These are phyloP conservation scores for Euthynnus affinis DNA, from an alignment of 2,797 vertebrate species.

Conservation along the genomic window DNA sequence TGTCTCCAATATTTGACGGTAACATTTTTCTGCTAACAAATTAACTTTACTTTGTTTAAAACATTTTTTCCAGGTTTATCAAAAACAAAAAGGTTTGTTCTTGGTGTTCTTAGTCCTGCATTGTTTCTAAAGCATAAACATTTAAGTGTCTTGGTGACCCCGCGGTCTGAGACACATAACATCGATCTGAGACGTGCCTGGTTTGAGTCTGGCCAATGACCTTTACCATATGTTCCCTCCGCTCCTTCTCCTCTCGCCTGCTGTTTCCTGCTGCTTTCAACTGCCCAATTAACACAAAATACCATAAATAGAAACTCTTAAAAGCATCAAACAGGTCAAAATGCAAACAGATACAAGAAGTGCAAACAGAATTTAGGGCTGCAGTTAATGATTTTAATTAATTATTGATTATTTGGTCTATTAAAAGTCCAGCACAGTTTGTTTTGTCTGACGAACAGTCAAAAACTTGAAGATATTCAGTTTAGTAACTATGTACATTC, in stretches of 20 bases:
- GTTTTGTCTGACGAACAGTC: not conserved
- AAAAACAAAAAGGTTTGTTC: not conserved
- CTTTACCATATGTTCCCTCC: slow-evolving; percentile 38
- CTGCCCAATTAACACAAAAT: slow-evolving; percentile 16
- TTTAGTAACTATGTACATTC: not conserved
- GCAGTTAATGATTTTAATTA: not conserved
- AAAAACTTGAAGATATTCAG: not conserved
- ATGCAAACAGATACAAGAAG: not conserved
- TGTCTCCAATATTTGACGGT: slow-evolving; percentile 5
- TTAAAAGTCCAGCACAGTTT: not conserved
- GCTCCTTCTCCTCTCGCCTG: not conserved
- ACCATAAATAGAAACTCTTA: slow-evolving; percentile 7
- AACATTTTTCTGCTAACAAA: not conserved
- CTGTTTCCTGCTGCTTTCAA: slow-evolving; percentile 21
- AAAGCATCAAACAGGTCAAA: not conserved
- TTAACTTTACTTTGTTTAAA: no score
- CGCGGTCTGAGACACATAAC: not conserved
- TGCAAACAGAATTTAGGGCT: not conserved
- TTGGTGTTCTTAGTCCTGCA: slow-evolving; percentile 1
- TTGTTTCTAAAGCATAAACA: slow-evolving; percentile 24
- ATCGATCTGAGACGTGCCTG: not conserved
- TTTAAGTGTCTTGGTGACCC: not conserved
- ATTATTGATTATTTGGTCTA: not conserved
- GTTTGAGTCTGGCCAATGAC: slow-evolving; percentile 24
- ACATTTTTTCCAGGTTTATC: not conserved